phyloP scores from a whole-genome alignment of 2,113 vertebrate species.

The Puma concolor region DNA sequence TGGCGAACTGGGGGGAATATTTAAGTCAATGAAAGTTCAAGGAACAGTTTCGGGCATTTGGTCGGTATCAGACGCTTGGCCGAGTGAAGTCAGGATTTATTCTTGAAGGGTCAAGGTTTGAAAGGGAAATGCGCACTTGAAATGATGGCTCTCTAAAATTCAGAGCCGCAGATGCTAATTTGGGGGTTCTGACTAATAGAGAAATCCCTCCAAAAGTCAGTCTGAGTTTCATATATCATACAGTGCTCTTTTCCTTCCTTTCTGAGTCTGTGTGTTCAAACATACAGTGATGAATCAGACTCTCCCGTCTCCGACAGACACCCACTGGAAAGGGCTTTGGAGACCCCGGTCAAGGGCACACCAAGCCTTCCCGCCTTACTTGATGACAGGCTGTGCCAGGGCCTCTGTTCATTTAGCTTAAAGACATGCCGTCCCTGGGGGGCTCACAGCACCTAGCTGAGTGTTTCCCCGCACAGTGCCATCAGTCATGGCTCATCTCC shows the following conservation, averaged over 20 bases:
- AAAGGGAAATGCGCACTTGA: not conserved
- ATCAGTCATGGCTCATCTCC: not conserved
- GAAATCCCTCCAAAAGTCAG: not conserved
- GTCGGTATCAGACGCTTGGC: not conserved
- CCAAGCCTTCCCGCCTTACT: accelerated
- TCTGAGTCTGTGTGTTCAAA: not conserved
- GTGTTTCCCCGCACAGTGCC: not conserved
- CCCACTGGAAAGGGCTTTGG: not conserved
- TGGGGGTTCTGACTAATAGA: not conserved
- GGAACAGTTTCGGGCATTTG: not conserved
- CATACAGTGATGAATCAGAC: too few species aligned
- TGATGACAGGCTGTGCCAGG: not conserved
- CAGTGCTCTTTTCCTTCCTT: not conserved
- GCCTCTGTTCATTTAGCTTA: not conserved
- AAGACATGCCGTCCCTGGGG: not conserved
- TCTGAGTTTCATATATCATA: not conserved
- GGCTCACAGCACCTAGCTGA: not conserved
- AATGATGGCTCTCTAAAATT: not conserved
- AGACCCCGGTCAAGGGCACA: not conserved
- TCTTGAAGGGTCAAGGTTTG: not conserved
- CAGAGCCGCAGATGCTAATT: not conserved
- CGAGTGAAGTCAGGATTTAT: not conserved
- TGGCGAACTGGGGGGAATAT: not conserved
- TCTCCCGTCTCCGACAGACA: accelerated
- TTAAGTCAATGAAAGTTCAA: not conserved